phyloP scores from a whole-genome alignment of 2,797 vertebrate genomes.

The Anniella stebbinsi region DNA sequence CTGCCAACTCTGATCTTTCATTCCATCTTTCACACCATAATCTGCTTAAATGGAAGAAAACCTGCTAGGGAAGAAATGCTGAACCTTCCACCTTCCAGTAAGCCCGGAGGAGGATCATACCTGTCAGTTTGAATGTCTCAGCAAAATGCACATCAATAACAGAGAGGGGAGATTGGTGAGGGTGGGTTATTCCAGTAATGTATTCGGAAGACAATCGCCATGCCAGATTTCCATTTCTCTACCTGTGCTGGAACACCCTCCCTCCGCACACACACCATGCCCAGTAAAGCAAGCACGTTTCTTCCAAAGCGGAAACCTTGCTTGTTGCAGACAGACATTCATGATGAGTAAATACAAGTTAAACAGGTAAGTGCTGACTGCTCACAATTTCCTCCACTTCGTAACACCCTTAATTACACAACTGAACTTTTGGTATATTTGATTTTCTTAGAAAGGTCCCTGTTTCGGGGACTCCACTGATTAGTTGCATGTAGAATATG shows the following conservation, averaged over 20 bases:
- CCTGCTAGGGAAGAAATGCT: constrained; percentile 49
- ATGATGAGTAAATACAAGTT: background rate
- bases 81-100: constrained; percentile 39
- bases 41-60: constrained; percentile 75
- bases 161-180: background rate
- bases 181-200: background rate
- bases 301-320: constrained; percentile 33
- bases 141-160: background rate
- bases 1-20: constrained; percentile 71
- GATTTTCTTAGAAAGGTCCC: background rate
- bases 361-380: background rate
- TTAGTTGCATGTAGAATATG: background rate
- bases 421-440: background rate
- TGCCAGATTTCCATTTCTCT: background rate
- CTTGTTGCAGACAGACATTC: rapidly evolving
- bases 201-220: background rate
- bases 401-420: background rate
- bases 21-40: constrained; percentile 69
- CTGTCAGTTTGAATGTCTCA: constrained; percentile 26
- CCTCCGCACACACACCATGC: background rate
- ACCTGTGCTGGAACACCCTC: constrained; percentile 7
- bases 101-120: constrained; percentile 12
- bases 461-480: background rate
- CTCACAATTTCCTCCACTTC: background rate
- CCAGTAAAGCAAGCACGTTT: background rate